These are phyloP conservation scores for Drosophila baimaii DNA, from an alignment of 1,140 invertebrate species.

Conservation along the genomic window DNA sequence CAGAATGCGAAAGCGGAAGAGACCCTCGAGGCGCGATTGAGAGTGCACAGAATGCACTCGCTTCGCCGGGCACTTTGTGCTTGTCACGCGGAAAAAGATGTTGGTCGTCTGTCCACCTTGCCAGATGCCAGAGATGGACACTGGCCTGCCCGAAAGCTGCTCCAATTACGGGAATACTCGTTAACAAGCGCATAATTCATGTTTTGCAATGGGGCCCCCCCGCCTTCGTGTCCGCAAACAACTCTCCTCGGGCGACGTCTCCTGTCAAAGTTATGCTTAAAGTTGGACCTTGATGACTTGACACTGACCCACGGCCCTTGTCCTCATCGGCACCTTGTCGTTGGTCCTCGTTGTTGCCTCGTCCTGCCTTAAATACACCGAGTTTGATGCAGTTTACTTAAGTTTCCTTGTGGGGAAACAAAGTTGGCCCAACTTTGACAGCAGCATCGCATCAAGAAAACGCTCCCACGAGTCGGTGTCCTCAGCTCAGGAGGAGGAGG, in stretches of 20 bases:
- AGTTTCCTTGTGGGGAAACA: constrained; percentile 53
- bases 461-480: neutral
- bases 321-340: constrained; percentile 1
- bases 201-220: constrained; percentile 44
- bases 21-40: constrained; percentile 61
- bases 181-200: constrained; percentile 65
- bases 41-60: constrained; percentile 48
- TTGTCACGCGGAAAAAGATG: neutral
- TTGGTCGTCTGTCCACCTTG: constrained; percentile 1
- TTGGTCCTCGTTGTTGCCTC: neutral
- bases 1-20: constrained; percentile 17
- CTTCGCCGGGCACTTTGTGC: constrained; percentile 45
- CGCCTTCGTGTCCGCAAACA: constrained; percentile 10
- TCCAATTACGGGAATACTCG: constrained; percentile 59
- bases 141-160: constrained; percentile 14
- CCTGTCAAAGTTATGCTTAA: constrained; percentile 42
- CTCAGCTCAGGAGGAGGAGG: neutral
- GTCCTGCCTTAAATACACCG: constrained; percentile 36
- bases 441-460: constrained; percentile 8
- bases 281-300: constrained; percentile 18
- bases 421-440: constrained; percentile 43
- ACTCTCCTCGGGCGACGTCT: constrained; percentile 20
- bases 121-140: constrained; percentile 10
- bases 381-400: constrained; percentile 72
- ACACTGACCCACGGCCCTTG: constrained; percentile 2